These are phyloP conservation scores for Sardina pilchardus DNA, from an alignment of 2,113 vertebrate genomes.

Conservation along the genomic window DNA sequence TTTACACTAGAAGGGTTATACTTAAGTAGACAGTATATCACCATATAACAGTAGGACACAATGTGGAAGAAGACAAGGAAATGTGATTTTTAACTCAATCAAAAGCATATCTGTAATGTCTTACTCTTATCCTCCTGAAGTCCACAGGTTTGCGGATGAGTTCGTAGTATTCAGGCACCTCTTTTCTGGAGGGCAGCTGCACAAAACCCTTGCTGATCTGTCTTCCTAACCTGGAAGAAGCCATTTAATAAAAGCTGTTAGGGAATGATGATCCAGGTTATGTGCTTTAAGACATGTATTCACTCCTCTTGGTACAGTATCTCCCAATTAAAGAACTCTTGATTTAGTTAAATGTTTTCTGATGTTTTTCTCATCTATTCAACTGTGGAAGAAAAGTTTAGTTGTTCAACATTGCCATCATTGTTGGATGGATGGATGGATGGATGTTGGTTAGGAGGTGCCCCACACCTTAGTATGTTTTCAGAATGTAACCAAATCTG, in stretches of 20 bases:
- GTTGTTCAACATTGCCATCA: not conserved
- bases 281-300: too few relatives aligned
- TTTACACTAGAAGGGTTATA: too few relatives aligned
- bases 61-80: not conserved
- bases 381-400: too few relatives aligned
- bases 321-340: too few relatives aligned
- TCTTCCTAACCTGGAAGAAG: conserved; percentile 83
- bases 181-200: conserved; percentile 95
- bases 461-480: too few relatives aligned
- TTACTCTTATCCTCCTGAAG: conserved; percentile 97
- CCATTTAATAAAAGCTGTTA: not conserved
- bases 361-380: too few relatives aligned
- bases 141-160: conserved; percentile 97
- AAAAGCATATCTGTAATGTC: not conserved
- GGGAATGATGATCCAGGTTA: too few relatives aligned
- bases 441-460: not conserved
- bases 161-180: conserved; percentile 97
- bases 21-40: not conserved
- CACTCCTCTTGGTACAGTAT: too few relatives aligned
- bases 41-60: not conserved
- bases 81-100: not conserved
- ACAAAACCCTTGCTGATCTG: conserved; percentile 99
- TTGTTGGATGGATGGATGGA: not conserved
- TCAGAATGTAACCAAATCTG: too few relatives aligned
- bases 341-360: too few relatives aligned